Evolutionary conservation across 2,113 vertebrate species (phyloP), one percentile per base, ranked within the genome.

Genomic region (Miniopterus natalensis): DNA sequence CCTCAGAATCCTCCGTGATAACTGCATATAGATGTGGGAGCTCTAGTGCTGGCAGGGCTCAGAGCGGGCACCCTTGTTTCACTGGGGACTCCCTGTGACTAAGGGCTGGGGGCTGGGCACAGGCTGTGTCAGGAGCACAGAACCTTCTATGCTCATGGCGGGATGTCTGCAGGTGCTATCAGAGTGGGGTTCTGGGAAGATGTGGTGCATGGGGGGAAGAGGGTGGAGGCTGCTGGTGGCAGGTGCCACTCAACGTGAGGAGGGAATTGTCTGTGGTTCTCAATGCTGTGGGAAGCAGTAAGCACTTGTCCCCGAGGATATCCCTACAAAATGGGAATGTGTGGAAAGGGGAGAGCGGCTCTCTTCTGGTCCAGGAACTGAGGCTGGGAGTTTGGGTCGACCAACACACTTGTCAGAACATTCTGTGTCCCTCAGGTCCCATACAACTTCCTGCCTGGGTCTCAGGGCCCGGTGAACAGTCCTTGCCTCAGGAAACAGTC

Each of bases 331-430:
- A 83, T 10, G 31, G 59, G 57, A 15, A 77, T 13, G 3, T 55
- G 21, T 12, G 53, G 42, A 4, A 0, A 3, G 42, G 18, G 11
- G 2, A 31, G 8, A 20, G n/a, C 0, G 6, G 57, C 57, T 90
- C 65, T 88, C 74, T 57, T 74, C 75, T 27, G 65, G 13, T 70
- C 12, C 51, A 59, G 55, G 45, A 59, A 47, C 12, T 25, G 55
- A 71, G 84, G 5, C 5, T 42, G 13, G 12, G 27, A 49, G 59
- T 45, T 9, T 17, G 42, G n/a, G n/a, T 57, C 55, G 11, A 2
- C 68, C 27, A 4, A 20, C 29, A 29, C 20, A 31, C 55, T n/a
- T 55, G 15, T 77, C n/a, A 90, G 53, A 61, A 77, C 45, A 87
- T 36, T 57, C 29, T 90, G 6, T 75, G 36, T 55, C 23, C 84